phyloP scores from a whole-genome alignment of 1,140 invertebrate genomes.

The Lepidurus apus region DNA sequence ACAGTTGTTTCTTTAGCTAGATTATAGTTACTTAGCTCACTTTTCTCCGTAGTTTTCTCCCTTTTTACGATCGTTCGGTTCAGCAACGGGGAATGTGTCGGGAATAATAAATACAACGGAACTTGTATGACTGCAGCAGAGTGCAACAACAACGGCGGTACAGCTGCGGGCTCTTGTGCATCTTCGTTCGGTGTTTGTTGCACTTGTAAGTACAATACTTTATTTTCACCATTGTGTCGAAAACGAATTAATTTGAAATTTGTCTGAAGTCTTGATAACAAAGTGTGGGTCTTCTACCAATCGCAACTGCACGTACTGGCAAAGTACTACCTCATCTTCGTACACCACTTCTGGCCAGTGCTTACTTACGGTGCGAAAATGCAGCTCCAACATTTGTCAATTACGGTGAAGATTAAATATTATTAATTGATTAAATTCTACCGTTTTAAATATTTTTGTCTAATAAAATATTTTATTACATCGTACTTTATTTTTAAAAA shows the following conservation, averaged over 20 bases:
- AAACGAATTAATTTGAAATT: not conserved
- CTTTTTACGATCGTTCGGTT: constrained; percentile 32
- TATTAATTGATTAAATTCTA: too few relatives aligned
- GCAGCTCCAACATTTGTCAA: constrained; percentile 26
- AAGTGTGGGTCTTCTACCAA: constrained; percentile 29
- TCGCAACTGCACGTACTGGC: constrained; percentile 33
- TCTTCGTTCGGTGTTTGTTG: constrained; percentile 68
- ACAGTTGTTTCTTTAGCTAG: too few relatives aligned
- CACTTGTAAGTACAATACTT: constrained; percentile 53
- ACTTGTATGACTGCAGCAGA: constrained; percentile 42
- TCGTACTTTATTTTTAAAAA: too few relatives aligned
- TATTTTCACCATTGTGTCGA: not conserved
- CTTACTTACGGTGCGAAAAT: constrained; percentile 23
- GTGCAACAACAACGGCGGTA: constrained; percentile 39
- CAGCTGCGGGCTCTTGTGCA: constrained; percentile 38
- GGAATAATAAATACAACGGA: constrained; percentile 36
- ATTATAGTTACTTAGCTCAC: not conserved
- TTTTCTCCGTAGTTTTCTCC: constrained; percentile 26
- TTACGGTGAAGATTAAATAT: constrained; percentile 13
- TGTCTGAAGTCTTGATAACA: constrained; percentile 13
- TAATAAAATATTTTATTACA: too few relatives aligned
- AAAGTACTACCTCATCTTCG: constrained; percentile 22
- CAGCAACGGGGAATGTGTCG: constrained; percentile 25
- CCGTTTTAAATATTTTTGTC: too few relatives aligned
- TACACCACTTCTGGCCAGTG: constrained; percentile 25